Base-by-base conservation (phyloP, 2,888 invertebrate genomes). In the Bembecia ichneumoniformis region DNA sequence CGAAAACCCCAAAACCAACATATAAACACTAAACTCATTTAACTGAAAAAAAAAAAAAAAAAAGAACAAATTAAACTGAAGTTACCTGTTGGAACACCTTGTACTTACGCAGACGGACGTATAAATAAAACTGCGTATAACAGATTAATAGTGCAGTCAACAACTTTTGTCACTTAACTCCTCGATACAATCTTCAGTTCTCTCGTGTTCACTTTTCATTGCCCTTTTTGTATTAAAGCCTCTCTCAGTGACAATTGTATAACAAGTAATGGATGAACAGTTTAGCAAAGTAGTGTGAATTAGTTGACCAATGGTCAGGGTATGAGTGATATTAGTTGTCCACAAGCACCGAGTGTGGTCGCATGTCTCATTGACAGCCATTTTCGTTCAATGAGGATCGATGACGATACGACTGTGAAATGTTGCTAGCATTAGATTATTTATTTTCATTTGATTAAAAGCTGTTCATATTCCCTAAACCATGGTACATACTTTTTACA, bases 121-220 rank as follows among this genome's bases (percentile, higher is more conserved):
- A 62, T 64, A 63, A 62, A 63, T 59, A 55, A 55, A 57, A 58
- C 49, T 47, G 56, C 52, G 54, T 55, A 54, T 52, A 57, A 56
- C 56, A 63, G 57, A 64, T 65, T 64, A 66, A 64, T 63, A 60
- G 59, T 52, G 50, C 55, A 58, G 56, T 55, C 60, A 54, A 51
- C 57, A 50, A 4, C 3, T 47, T n/a, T n/a, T 50, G 56, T 56
- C 59, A 58, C 56, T 54, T 56, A 52, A 57, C 51, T 52, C 34
- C 51, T 49, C 51, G 20, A 45, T 45, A 28, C 36, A 40, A 40
- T 14, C 28, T 9, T 28, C 28, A 28, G 28, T 28, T 28, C 28
- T 28, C 7, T 9, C 28, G 9, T 28, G 28, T 28, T 28, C 28
- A 28, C 28, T 28, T 2, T 28, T 28, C 28, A 3, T 28, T 28